phyloP scores from a whole-genome alignment of 1,140 invertebrate species.

The Bicyclus anynana region DNA sequence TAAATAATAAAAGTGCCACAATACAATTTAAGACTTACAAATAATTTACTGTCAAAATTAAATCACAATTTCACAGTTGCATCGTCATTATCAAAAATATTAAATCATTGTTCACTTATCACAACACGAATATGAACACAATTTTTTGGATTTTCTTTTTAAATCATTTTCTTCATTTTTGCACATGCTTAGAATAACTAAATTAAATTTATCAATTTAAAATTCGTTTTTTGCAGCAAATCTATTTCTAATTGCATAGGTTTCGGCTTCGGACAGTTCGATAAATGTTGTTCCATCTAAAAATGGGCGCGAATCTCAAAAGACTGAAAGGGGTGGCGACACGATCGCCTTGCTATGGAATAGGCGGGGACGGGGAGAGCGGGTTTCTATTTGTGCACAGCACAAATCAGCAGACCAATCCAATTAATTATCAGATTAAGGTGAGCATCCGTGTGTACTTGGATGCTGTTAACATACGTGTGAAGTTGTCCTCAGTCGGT shows the following conservation, averaged over 20 bases:
- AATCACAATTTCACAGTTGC: slow-evolving; percentile 42
- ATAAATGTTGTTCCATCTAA: slow-evolving; percentile 64
- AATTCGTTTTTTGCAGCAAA: slow-evolving; percentile 5
- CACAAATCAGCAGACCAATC: slow-evolving; percentile 75
- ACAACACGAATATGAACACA: too few species aligned
- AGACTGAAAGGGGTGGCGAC: slow-evolving; percentile 65
- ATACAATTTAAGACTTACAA: slow-evolving; percentile 40
- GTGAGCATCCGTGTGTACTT: slow-evolving; percentile 65
- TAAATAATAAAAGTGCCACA: slow-evolving; percentile 57
- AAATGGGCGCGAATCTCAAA: slow-evolving; percentile 74
- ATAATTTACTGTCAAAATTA: background rate
- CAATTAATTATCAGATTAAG: slow-evolving; percentile 78
- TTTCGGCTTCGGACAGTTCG: slow-evolving; percentile 53
- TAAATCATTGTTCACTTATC: slow-evolving; percentile 6
- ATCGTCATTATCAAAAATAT: background rate
- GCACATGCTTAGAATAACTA: too few species aligned
- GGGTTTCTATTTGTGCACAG: slow-evolving; percentile 69
- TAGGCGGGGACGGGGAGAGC: slow-evolving; percentile 43
- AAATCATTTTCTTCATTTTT: too few species aligned
- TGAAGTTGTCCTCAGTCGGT: slow-evolving; percentile 42
- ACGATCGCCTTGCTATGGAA: slow-evolving; percentile 41
- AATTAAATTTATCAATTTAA: too few species aligned
- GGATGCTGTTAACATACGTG: slow-evolving; percentile 46
- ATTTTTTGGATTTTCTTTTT: too few species aligned
- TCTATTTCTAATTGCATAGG: slow-evolving; percentile 2